Evolutionary conservation across 2,888 invertebrate species (phyloP), one percentile per base, ranked within the genome.

Genomic region (Polydrusus cervinus): DNA sequence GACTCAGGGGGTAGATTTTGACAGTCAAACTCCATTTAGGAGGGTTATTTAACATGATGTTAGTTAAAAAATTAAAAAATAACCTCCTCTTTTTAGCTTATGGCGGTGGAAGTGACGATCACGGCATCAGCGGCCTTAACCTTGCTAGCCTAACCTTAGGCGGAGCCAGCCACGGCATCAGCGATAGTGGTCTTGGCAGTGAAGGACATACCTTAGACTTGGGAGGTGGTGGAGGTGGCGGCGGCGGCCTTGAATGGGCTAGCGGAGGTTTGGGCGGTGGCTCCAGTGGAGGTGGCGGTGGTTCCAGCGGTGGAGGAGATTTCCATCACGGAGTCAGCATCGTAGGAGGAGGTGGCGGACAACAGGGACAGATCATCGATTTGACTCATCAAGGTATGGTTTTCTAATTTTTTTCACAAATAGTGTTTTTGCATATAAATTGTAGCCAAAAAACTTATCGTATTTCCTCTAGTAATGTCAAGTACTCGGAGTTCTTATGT

Each of bases 281-380:
- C 10, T 10, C 51, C 25, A 72, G 73, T 9, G 70, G 76, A 20
- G 76, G 78, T 0, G 80, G 77, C 30, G 80, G 81, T 51, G 77
- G 77, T 40, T 79, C 78, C 57, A n/a, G n/a, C n/a, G 76, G 76
- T 3, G 80, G 80, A 11, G 82, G 82, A 20, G 82, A 82, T 49
- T 82, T 79, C 76, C 82, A 82, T 72, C 82, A 82, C 68, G 82
- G 82, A 14, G 82, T 82, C 25, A 82, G 82, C 73, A 76, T 82
- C 20, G 81, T 82, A 1, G 79, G 81, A 25, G 77, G 74, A 30
- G 82, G 81, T 13, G 80, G 81, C n/a, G 78, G 80, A 11, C 74
- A 72, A 3, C 79, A 82, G 72, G 79, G 78, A 25, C 75, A 78
- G 47, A 78, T 79, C 20, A 80, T 82, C 60, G 82, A 82, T 76